A percentile compares a stretch with the other conserved stretches of the same genome.
Conservation (phyloP, 2,797 vertebrate genomes). For the Ptychadena robeensis region DNA sequence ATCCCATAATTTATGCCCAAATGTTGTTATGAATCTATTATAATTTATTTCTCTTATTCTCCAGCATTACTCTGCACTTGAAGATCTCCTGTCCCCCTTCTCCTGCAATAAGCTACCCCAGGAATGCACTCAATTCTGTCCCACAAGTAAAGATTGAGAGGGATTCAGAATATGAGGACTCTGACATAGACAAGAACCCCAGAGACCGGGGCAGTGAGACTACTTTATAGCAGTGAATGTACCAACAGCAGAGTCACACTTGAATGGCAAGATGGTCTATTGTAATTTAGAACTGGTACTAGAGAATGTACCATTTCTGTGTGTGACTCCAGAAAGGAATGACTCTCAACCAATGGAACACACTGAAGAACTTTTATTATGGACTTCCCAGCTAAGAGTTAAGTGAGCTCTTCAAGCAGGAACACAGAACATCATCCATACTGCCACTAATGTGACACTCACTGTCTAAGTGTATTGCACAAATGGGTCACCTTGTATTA, state of each 20-base stretch:
- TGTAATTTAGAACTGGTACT: neutral
- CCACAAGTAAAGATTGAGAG: constrained; percentile 97
- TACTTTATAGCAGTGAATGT: constrained; percentile 76
- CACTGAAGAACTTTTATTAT: neutral
- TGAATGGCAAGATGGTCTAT: neutral
- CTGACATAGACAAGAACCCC: constrained; percentile 78
- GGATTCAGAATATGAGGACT: constrained; percentile 90
- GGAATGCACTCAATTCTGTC: constrained; percentile 78
- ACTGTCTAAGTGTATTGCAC: neutral
- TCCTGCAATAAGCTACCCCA: constrained; percentile 81
- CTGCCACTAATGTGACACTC: neutral
- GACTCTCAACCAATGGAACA: neutral
- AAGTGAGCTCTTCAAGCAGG: neutral
- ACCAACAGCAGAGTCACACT: neutral
- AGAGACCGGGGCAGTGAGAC: constrained; percentile 88
- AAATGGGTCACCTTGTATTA: neutral
- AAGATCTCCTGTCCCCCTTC: constrained; percentile 96
- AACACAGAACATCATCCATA: neutral
- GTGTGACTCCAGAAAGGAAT: neutral
- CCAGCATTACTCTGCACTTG: constrained; percentile 94
- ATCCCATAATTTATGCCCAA: too few species aligned
- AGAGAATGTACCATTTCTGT: neutral
- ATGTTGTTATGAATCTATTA: neutral
- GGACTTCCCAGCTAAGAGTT: neutral
- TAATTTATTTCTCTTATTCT: neutral